Evolutionary conservation across 2,888 invertebrate genomes (phyloP).

Genomic region (Synanthedon tipuliformis): DNA sequence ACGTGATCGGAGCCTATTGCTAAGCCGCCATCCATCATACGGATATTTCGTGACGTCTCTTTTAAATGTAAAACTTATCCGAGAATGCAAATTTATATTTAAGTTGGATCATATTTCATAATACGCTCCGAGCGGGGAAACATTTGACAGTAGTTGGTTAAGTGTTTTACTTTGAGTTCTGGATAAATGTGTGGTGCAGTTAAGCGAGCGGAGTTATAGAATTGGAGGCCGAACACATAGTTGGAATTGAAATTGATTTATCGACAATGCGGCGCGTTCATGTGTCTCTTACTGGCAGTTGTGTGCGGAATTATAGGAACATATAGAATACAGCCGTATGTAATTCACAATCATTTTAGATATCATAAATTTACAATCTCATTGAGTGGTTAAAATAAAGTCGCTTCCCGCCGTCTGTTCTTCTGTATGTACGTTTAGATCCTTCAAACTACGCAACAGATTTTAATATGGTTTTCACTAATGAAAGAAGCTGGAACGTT

Average conservation of each 20-base stretch:
- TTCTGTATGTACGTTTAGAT: too few species aligned
- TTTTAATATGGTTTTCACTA: too few species aligned
- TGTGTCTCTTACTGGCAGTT: too few species aligned
- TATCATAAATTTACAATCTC: too few species aligned
- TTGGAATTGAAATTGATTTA: constrained; percentile 20
- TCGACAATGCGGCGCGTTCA: constrained; percentile 6
- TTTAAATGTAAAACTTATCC: constrained; percentile 42
- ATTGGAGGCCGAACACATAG: constrained; percentile 9
- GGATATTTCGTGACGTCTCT: constrained; percentile 37
- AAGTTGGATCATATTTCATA: constrained; percentile 5
- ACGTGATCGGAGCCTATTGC: constrained; percentile 35
- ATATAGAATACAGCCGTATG: too few species aligned
- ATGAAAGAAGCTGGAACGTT: too few species aligned
- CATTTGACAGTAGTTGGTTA: background rate
- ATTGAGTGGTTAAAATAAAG: too few species aligned
- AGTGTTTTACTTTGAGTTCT: background rate
- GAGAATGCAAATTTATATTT: constrained; percentile 40
- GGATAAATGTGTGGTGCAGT: background rate
- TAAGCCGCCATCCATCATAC: constrained; percentile 48
- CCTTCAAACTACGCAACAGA: too few species aligned
- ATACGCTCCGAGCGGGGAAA: constrained; percentile 1
- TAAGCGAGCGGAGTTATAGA: background rate
- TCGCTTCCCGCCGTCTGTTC: too few species aligned
- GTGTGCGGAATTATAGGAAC: too few species aligned
- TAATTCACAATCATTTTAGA: too few species aligned